phyloP scores from a whole-genome alignment of 2,113 vertebrate species.

The Eptesicus fuscus region DNA sequence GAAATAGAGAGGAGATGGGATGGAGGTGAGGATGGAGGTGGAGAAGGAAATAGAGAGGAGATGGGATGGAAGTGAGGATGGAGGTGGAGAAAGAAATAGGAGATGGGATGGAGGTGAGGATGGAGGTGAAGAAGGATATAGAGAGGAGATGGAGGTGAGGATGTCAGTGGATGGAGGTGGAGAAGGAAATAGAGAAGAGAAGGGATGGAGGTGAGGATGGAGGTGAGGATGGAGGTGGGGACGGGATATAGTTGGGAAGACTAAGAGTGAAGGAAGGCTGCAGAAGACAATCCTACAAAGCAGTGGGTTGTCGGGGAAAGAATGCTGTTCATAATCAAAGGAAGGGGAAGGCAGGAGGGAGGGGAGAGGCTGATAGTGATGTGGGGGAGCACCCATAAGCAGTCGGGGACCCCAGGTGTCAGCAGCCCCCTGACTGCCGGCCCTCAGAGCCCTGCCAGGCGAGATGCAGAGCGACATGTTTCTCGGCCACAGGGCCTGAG shows the following conservation, averaged over 20 bases:
- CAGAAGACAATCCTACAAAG: neutral
- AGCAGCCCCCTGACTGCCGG: neutral
- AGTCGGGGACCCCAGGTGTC: neutral
- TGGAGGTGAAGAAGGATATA: too few relatives aligned
- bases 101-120: neutral
- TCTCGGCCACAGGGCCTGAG: neutral
- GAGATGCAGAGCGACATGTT: neutral
- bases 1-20: too few relatives aligned
- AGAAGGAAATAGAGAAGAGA: too few relatives aligned
- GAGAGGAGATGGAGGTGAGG: neutral
- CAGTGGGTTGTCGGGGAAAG: neutral
- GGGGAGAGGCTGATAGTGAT: accelerated
- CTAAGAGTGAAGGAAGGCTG: neutral
- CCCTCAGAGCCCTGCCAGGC: neutral
- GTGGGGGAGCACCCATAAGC: accelerated
- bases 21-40: neutral
- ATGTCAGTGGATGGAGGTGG: neutral
- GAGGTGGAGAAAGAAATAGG: neutral
- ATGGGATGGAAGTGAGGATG: neutral
- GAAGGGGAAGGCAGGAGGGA: neutral
- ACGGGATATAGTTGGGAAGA: accelerated
- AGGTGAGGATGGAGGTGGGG: too few relatives aligned
- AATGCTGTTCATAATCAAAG: accelerated
- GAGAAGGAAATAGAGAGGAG: neutral
- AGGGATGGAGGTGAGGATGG: neutral